Evolutionary conservation across 2,888 invertebrate species (phyloP).

Genomic region (Phanerotoma sp.): DNA sequence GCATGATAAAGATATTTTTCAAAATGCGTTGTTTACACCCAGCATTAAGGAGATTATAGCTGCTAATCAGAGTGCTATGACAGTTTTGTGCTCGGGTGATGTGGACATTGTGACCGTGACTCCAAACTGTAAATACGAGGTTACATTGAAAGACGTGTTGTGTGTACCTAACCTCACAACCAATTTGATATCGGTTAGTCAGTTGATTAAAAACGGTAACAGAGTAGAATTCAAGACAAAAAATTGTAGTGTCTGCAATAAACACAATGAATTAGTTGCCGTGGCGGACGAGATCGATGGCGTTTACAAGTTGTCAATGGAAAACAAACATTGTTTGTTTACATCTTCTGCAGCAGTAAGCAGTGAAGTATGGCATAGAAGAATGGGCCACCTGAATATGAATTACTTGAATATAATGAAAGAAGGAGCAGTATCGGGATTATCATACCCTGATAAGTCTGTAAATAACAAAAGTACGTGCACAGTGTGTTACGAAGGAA

Average conservation of each 20-base stretch:
- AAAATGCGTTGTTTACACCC: no score
- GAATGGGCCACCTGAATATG: not conserved
- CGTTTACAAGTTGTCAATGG: no score
- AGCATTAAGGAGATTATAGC: no score
- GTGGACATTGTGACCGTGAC: no score
- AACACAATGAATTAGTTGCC: not conserved
- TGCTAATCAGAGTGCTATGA: no score
- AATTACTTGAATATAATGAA: not conserved
- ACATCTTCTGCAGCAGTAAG: not conserved
- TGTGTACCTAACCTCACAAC: slow-evolving; percentile 17
- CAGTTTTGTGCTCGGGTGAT: no score
- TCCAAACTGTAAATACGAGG: no score
- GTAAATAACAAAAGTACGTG: slow-evolving; percentile 5
- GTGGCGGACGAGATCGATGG: no score
- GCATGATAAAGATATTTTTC: no score
- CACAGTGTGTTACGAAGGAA: slow-evolving; percentile 36
- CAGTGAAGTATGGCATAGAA: not conserved
- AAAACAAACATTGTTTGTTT: no score
- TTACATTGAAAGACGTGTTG: not conserved
- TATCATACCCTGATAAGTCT: not conserved
- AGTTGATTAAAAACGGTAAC: slow-evolving; percentile 3
- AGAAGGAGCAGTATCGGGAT: not conserved
- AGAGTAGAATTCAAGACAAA: not conserved
- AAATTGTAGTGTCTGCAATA: not conserved
- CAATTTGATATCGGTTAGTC: slow-evolving; percentile 12